Percentiles rank a stretch among this genome's conserved stretches.
Evolutionary conservation across 1,140 invertebrate species (phyloP).

Genomic region (Drosophila rufa): DNA sequence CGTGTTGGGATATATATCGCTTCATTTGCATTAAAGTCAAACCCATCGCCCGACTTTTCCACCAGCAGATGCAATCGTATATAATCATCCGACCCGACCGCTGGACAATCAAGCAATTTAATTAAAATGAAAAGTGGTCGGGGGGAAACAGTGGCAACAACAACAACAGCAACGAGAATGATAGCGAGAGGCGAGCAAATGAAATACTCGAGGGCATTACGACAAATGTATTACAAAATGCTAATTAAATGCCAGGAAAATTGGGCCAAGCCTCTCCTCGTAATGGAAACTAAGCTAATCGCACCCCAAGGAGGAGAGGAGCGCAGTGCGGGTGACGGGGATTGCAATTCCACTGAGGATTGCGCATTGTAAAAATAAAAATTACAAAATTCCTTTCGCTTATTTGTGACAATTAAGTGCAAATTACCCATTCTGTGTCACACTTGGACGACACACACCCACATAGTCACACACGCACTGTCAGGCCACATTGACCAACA

Average conservation of each 20-base stretch:
- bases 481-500: conserved; percentile 5
- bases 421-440: conserved; percentile 62
- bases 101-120: conserved; percentile 53
- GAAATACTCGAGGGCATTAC: conserved; percentile 70
- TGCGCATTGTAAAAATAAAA: conserved; percentile 36
- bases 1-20: conserved; percentile 16
- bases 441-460: conserved; percentile 27
- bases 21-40: conserved; percentile 38
- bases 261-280: conserved; percentile 70
- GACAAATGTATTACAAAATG: conserved; percentile 79
- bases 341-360: conserved; percentile 12
- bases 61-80: conserved; percentile 39
- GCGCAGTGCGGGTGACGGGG: neutral
- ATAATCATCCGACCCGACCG: conserved; percentile 46
- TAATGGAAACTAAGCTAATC: conserved; percentile 69
- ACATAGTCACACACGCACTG: neutral
- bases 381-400: conserved; percentile 61
- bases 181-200: conserved; percentile 1
- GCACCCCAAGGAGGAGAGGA: conserved; percentile 42
- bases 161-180: neutral
- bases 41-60: conserved; percentile 2
- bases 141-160: conserved; percentile 21
- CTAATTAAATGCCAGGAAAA: conserved; percentile 76
- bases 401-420: conserved; percentile 74
- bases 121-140: conserved; percentile 71